Percentiles rank a stretch among this genome's conserved stretches.
Evolutionary conservation across 2,888 invertebrate species (phyloP).

Genomic region (Graphium colonna): DNA sequence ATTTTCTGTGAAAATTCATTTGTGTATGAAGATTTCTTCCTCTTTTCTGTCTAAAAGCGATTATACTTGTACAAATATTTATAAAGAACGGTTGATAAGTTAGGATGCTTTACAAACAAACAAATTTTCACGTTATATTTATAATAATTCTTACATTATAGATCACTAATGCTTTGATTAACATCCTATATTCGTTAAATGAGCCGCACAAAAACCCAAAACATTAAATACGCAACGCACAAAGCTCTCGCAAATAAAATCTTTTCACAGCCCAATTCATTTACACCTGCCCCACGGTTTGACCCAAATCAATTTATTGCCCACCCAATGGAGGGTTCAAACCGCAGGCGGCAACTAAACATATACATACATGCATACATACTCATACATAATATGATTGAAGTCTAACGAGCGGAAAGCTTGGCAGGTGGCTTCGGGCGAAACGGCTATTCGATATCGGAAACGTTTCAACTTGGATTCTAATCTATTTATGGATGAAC

Average conservation of each 20-base stretch:
- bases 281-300: constrained; percentile 42
- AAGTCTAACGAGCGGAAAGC: constrained; percentile 9
- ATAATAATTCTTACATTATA: too few species aligned
- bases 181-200: constrained; percentile 16
- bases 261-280: constrained; percentile 44
- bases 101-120: too few species aligned
- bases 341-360: constrained; percentile 14
- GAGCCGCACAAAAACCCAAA: background rate
- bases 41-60: too few species aligned
- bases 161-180: too few species aligned
- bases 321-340: constrained; percentile 15
- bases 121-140: too few species aligned
- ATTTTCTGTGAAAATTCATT: too few species aligned
- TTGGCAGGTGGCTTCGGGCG: background rate
- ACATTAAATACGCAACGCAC: constrained; percentile 6
- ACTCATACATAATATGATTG: constrained; percentile 5
- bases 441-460: background rate
- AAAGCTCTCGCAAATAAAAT: constrained; percentile 26
- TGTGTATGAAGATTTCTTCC: too few species aligned
- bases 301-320: constrained; percentile 47
- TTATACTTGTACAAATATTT: too few species aligned
- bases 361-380: background rate
- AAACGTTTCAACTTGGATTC: background rate
- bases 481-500: background rate
- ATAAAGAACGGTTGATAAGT: too few species aligned